phyloP scores from a whole-genome alignment of 2,888 invertebrate genomes.

The Drosophila fungiperda region DNA sequence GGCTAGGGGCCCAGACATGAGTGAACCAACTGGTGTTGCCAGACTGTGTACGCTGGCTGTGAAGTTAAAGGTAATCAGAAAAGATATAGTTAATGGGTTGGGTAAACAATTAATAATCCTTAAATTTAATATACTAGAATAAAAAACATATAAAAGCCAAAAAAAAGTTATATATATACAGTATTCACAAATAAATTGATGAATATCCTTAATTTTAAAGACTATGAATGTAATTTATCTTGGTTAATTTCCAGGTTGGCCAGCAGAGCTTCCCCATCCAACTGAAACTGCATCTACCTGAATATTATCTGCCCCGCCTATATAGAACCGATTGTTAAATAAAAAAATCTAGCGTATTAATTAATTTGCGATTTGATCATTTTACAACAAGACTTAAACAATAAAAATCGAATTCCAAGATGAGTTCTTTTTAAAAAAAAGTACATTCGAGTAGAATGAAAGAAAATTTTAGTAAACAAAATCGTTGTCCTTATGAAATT shows the following conservation, averaged over 20 bases:
- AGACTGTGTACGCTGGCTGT: constrained; percentile 92
- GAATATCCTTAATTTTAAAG: too few relatives aligned
- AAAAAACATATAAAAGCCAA: background rate
- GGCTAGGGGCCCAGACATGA: constrained; percentile 90
- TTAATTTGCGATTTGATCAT: background rate
- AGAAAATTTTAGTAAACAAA: background rate
- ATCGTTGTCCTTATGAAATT: background rate
- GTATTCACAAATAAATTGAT: background rate
- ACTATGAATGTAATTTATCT: too few relatives aligned
- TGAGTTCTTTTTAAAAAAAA: background rate
- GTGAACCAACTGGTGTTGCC: constrained; percentile 90
- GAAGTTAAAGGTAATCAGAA: constrained; percentile 5
- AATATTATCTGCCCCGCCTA: background rate
- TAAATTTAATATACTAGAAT: background rate
- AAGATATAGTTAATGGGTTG: background rate
- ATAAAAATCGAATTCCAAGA: background rate
- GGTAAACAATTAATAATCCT: background rate
- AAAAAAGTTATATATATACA: background rate
- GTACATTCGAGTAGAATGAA: background rate
- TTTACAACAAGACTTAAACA: background rate
- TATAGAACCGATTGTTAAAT: background rate
- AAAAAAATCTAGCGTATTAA: background rate
- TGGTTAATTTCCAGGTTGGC: background rate
- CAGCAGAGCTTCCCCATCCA: too few relatives aligned
- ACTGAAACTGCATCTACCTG: background rate